These are phyloP conservation scores for Sesamia inferens DNA, from an alignment of 2,888 invertebrate species.

Conservation along the genomic window DNA sequence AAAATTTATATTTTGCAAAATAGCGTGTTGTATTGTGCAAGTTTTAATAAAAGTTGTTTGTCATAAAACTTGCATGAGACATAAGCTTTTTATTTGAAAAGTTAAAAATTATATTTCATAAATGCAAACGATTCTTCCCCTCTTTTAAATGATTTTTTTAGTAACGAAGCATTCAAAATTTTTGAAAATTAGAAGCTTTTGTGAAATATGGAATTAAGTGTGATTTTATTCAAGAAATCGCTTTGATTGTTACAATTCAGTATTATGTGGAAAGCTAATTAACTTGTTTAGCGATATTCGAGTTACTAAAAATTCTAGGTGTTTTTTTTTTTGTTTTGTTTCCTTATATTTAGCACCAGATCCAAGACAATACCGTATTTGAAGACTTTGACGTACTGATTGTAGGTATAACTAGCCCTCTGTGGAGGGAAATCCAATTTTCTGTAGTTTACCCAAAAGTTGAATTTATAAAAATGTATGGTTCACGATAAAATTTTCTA, in stretches of 20 bases:
- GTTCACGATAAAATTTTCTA: neutral
- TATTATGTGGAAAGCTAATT: slow-evolving; percentile 61
- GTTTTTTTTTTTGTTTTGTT: slow-evolving; percentile 49
- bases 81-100: slow-evolving; percentile 40
- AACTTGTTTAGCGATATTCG: slow-evolving; percentile 41
- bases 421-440: slow-evolving; percentile 74
- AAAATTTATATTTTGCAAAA: slow-evolving; percentile 50
- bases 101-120: slow-evolving; percentile 22
- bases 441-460: slow-evolving; percentile 70
- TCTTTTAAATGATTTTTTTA: slow-evolving; percentile 59
- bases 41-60: slow-evolving; percentile 44
- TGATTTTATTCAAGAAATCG: slow-evolving; percentile 48
- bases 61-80: slow-evolving; percentile 52
- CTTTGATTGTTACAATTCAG: slow-evolving; percentile 63
- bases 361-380: slow-evolving; percentile 77
- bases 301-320: slow-evolving; percentile 30
- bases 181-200: slow-evolving; percentile 57
- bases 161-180: slow-evolving; percentile 45
- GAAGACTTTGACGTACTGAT: slow-evolving; percentile 77
- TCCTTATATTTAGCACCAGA: slow-evolving; percentile 56
- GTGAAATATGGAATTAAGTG: slow-evolving; percentile 48
- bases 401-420: slow-evolving; percentile 70
- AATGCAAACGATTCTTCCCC: slow-evolving; percentile 53
- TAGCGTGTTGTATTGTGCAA: slow-evolving; percentile 53
- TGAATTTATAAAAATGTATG: slow-evolving; percentile 56